Percentiles rank a stretch among this genome's conserved stretches.
These are phyloP conservation scores for Gallinago stenura DNA, from an alignment of 2,797 vertebrate genomes.

Conservation along the genomic window DNA sequence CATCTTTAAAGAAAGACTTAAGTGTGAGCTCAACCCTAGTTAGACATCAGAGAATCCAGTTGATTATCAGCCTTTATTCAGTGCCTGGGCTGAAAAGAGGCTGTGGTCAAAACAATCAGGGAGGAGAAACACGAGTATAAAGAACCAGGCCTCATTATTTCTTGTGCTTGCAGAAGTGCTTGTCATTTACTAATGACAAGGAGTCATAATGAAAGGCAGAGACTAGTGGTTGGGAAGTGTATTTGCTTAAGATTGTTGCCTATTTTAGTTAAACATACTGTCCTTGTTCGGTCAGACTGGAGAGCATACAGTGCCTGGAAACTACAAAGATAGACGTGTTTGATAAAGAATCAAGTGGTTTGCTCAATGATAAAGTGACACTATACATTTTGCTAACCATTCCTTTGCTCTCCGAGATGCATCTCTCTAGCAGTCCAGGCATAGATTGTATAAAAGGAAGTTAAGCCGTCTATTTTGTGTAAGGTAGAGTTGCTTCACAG, in stretches of 20 bases:
- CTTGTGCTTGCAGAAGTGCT: neutral
- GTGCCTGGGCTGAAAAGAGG: neutral
- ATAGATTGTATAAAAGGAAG: neutral
- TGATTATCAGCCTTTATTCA: neutral
- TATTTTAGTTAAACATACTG: neutral
- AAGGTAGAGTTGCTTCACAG: neutral
- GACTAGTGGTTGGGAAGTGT: neutral
- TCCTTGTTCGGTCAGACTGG: neutral
- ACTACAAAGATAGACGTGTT: neutral
- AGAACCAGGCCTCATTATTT: neutral
- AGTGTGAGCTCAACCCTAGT: neutral
- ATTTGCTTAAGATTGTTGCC: neutral
- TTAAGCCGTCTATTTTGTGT: neutral
- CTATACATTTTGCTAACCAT: neutral
- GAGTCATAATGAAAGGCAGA: neutral
- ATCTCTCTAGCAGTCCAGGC: neutral
- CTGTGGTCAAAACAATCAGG: neutral
- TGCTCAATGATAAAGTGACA: neutral
- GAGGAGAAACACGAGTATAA: neutral
- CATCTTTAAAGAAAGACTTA: neutral
- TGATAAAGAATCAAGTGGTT: neutral
- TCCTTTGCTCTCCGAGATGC: neutral
- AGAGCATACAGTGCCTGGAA: neutral
- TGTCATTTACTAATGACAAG: neutral
- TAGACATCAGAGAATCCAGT: neutral